Base-by-base conservation (phyloP, 2,797 vertebrate species). In the Okamejei kenojei region DNA sequence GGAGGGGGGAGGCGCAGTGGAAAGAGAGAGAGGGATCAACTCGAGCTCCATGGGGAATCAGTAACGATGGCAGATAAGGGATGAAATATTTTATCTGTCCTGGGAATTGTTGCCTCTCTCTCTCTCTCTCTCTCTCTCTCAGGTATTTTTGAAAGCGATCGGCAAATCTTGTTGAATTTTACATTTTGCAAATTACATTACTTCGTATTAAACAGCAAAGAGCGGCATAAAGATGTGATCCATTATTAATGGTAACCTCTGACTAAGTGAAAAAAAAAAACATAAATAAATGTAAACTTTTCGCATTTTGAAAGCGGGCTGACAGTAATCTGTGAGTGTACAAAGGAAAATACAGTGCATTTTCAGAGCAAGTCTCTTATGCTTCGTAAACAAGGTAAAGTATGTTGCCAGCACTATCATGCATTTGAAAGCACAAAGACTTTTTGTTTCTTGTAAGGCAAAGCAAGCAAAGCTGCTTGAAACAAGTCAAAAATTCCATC, bases 231-330 rank as follows among this genome's bases (percentile, higher is more conserved):
- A 88, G 68, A 54, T 8, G 7, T 92, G 13, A 76, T 92, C 38
- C 19, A 92, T 92, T 92, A 92, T 92, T 92, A 92, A 92, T 92
- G 71, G 71, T 92, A 73, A 92, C 90, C 90, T 92, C 38, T 92
- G 90, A 76, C 90, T 76, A 92, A 92, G 68, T 92, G 45, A 54
- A 54, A 54, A 76, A 45, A 91, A 90, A 90, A n/a, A 76, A 17
- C 68, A 54, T 76, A 92, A 76, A 76, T 92, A 73, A 92, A 92
- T 92, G 90, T 92, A 92, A 92, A 23, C 38, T 76, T 92, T 76
- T 92, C 45, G 76, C 71, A 76, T 92, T 92, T 92, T 73, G 90
- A 92, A 76, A 92, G 1, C 7, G 1, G 23, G 29, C 74, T 11
- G 29, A 74, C 71, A 45, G 71, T 73, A 74, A 91, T 54, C 90